A percentile compares a stretch with the other conserved stretches of the same genome.
Evolutionary conservation across 2,888 invertebrate genomes (phyloP).

Genomic region (Plebejus anna): DNA sequence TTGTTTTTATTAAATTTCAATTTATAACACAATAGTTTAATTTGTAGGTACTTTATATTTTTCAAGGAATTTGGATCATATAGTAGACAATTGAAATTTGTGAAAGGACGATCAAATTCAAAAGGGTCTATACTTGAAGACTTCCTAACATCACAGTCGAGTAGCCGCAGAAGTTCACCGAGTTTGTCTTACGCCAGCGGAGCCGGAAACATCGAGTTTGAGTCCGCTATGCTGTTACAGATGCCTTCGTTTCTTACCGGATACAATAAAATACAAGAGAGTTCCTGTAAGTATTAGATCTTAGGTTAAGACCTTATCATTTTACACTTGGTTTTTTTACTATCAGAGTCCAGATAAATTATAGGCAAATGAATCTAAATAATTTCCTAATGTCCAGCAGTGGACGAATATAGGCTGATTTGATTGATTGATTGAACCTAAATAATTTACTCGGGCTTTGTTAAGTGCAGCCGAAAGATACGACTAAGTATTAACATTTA

Average conservation of each 20-base stretch:
- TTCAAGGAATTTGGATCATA: constrained; percentile 78
- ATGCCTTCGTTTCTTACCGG: constrained; percentile 49
- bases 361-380: not conserved
- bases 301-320: not conserved
- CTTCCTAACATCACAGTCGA: constrained; percentile 50
- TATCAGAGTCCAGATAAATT: not conserved
- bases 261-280: constrained; percentile 63
- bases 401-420: too few relatives aligned
- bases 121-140: constrained; percentile 71
- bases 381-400: too few relatives aligned
- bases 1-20: not conserved
- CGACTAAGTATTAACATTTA: too few relatives aligned
- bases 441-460: too few relatives aligned
- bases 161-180: constrained; percentile 48
- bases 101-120: constrained; percentile 70
- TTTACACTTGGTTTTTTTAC: not conserved
- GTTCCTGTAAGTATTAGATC: constrained; percentile 56
- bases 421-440: too few relatives aligned
- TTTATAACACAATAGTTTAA: not conserved
- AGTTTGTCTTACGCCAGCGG: constrained; percentile 54
- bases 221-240: constrained; percentile 47
- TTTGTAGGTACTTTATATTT: constrained; percentile 75
- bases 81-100: constrained; percentile 68
- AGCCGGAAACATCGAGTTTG: constrained; percentile 56
- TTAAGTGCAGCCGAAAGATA: too few relatives aligned